Base-by-base conservation (phyloP, 2,113 vertebrate species). In the Forbesichthys agassizii region DNA sequence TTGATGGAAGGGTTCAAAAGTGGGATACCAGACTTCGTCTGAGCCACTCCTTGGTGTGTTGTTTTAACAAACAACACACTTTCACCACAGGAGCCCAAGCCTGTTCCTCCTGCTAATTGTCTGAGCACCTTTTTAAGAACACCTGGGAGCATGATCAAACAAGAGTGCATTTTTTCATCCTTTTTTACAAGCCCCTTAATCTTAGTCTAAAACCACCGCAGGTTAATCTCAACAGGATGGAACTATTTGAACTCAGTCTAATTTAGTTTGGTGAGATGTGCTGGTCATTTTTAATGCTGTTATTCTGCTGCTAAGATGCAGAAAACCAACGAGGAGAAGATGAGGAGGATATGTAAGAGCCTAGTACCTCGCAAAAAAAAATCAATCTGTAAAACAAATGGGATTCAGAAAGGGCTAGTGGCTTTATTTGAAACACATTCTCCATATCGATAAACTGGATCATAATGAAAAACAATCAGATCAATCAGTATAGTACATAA, bases 131-230 rank as follows among this genome's bases (percentile, higher is more conserved):
- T 82, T 77, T 20, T 51, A 71, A 58, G 72, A 71, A 81, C 71
- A 63, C 16, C 33, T 75, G 89, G 88, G 86, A 90, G 83, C 11
- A 49, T 82, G 85, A 92, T 92, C 60, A 91, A 93, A 91, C 82
- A 84, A 79, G 77, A 69, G 77, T 49, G 11, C 4, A 55, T 82
- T 61, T 75, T 51, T 52, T 51, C 14, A n/a, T n/a, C 47, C 51
- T 65, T 8, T 84, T 90, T 89, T 84, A 87, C 61, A 69, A 77
- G 77, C 20, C 59, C 36, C 77, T 85, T 90, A 84, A 84, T 88
- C 84, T 77, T 59, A 68, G 69, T 81, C 57, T 47, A 75, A 78
- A 73, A 49, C 66, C 70, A 82, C 69, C 66, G 4, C 69, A 56
- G 61, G 60, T 71, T 81, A 82, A 82, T 86, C 66, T 69, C 14